Evolutionary conservation across 2,797 vertebrate species (phyloP), one percentile per base, ranked within the genome.

Genomic region (Sebastes matsubarae): DNA sequence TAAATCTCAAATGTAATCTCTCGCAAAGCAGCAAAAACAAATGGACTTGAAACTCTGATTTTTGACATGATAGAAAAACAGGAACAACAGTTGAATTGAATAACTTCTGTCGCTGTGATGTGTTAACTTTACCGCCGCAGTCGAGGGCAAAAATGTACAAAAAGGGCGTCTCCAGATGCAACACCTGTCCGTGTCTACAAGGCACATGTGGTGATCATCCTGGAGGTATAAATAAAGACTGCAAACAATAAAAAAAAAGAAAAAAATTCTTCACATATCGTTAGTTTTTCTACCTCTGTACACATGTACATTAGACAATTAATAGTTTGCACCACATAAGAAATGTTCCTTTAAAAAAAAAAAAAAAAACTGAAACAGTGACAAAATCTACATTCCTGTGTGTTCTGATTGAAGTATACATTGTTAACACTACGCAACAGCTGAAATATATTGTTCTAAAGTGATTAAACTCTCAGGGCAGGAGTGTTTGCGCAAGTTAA

Each of bases 151-250:
- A 77, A 75, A 85, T 60, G 71, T 75, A 86, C 81, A 88, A 91
- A 88, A 82, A 84, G 85, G 89, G 82, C 81, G 85, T 90, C 90
- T 94, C 93, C 93, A 92, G 92, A 92, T 94, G 89, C 87, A 92
- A 90, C 93, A 94, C 93, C 89, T 87, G 66, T 85, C 58, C 22
- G 85, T 94, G 90, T 94, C 93, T 91, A 89, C 91, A 96, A 96
- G 94, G 95, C 95, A 96, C 94, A 89, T 89, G 87, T 87, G 92
- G 94, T 92, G 93, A 93, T 74, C 90, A 94, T 94, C 87, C 89
- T 94, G 93, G 95, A 94, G 93, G 91, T 93, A 95, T 93, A 93
- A 93, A 94, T 93, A 93, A 93, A 90, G 84, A 93, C 93, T 76
- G 81, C 80, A 84, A 84, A 92, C 83, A 84, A 90, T 75, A 74